Percentiles rank a stretch among this genome's conserved stretches.
These are phyloP conservation scores for Cardinalis cardinalis DNA, from an alignment of 2,113 vertebrate genomes.

Conservation along the genomic window DNA sequence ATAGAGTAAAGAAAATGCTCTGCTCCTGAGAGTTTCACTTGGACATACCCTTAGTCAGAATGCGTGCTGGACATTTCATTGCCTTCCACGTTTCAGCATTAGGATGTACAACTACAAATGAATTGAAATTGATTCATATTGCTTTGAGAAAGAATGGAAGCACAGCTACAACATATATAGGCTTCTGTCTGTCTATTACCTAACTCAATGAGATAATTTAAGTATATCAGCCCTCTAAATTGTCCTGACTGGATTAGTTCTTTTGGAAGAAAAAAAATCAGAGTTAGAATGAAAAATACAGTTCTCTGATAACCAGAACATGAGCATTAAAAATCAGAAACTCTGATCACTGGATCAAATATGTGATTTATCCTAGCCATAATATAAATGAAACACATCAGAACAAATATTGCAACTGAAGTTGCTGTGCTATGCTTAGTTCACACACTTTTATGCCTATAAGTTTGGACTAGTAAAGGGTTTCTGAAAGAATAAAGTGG, in stretches of 20 bases:
- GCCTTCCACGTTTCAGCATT: background rate
- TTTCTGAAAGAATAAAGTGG: background rate
- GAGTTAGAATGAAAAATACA: background rate
- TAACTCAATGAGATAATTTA: background rate
- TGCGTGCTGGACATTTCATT: background rate
- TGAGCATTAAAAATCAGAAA: background rate
- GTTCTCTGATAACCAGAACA: background rate
- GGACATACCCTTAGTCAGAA: background rate
- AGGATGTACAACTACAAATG: background rate
- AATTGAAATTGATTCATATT: background rate
- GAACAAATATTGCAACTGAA: background rate
- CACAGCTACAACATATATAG: background rate
- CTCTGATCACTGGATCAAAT: background rate
- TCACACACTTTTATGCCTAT: background rate
- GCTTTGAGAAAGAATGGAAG: background rate
- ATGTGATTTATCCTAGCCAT: background rate
- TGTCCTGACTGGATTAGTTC: background rate
- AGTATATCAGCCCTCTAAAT: background rate
- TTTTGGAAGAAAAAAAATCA: background rate
- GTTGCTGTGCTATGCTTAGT: background rate
- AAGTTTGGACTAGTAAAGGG: background rate
- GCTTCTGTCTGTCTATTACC: background rate
- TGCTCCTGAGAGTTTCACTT: background rate
- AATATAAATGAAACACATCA: background rate
- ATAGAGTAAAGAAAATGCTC: background rate